A percentile compares a stretch with the other conserved stretches of the same genome.
Conservation (phyloP, 2,113 vertebrate species). For the Trogon surrucura region DNA sequence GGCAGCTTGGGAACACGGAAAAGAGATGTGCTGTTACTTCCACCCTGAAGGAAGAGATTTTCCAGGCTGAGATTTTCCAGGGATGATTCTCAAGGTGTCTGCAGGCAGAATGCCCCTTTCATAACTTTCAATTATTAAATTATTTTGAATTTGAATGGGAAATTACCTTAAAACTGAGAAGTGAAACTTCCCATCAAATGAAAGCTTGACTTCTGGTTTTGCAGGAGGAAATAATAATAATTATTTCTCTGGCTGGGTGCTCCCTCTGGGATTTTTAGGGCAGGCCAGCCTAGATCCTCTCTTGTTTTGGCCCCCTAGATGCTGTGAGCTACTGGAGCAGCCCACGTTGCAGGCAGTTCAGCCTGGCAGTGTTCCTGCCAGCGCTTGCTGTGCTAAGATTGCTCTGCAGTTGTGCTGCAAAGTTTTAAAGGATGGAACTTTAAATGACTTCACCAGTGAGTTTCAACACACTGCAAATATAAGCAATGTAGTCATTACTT, state of each 20-base stretch:
- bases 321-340: not conserved
- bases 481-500: not conserved
- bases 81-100: not conserved
- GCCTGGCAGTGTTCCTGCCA: not conserved
- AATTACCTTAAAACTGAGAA: not conserved
- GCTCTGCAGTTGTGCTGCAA: not conserved
- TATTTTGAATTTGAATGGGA: not conserved
- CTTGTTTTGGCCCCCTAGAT: not conserved
- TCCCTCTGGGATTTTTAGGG: not conserved
- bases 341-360: not conserved
- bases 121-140: not conserved
- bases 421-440: not conserved
- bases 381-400: not conserved
- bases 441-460: not conserved
- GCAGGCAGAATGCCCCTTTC: not conserved
- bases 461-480: not conserved
- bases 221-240: not conserved
- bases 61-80: not conserved
- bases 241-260: not conserved
- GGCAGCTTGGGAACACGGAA: not conserved
- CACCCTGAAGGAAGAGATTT: not conserved
- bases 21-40: not conserved
- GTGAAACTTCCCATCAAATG: not conserved
- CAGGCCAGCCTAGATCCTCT: not conserved
- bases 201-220: not conserved